Percentiles rank a stretch among this genome's conserved stretches.
These are phyloP conservation scores for Corydoras sp. DNA, from an alignment of 2,113 vertebrate genomes.

Conservation along the genomic window DNA sequence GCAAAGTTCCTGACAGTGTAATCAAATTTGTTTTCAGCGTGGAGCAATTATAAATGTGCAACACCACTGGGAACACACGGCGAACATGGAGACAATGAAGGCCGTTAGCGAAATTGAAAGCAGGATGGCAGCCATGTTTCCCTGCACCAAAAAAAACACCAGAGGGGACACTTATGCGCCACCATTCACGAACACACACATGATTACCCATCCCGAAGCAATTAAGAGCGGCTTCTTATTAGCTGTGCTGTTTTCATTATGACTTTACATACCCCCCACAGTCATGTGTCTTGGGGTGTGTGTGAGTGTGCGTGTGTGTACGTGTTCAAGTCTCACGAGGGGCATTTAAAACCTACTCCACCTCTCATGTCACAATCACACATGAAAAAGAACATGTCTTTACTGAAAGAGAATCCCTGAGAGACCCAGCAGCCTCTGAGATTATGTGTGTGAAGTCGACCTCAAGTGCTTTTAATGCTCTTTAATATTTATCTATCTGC, in stretches of 20 bases:
- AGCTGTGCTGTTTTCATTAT: slow-evolving; percentile 41
- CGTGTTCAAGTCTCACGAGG: slow-evolving; percentile 13
- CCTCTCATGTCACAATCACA: slow-evolving; percentile 34
- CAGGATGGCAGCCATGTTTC: slow-evolving; percentile 29
- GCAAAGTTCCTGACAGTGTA: slow-evolving; percentile 30
- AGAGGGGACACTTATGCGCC: slow-evolving; percentile 32
- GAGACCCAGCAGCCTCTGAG: slow-evolving; percentile 31
- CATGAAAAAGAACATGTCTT: slow-evolving; percentile 11
- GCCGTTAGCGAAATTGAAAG: slow-evolving; percentile 35
- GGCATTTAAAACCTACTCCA: slow-evolving; percentile 13
- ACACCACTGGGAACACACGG: slow-evolving; percentile 26
- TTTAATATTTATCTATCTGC: too few relatives aligned
- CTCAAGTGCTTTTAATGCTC: slow-evolving; percentile 23
- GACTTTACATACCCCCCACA: slow-evolving; percentile 11
- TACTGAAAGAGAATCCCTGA: slow-evolving; percentile 31
- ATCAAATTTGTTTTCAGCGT: slow-evolving; percentile 38
- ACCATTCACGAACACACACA: slow-evolving; percentile 35
- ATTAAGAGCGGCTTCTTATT: slow-evolving; percentile 61
- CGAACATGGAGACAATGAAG: slow-evolving; percentile 35
- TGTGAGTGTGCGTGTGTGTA: slow-evolving; percentile 6
- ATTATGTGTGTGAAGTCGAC: slow-evolving; percentile 18
- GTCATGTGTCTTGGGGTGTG: slow-evolving; percentile 1
- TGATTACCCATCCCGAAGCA: slow-evolving; percentile 53
- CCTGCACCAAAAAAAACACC: slow-evolving; percentile 27
- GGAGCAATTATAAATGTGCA: slow-evolving; percentile 35